phyloP scores from a whole-genome alignment of 1,140 invertebrate species.

The Drosophila kurseongensis region DNA sequence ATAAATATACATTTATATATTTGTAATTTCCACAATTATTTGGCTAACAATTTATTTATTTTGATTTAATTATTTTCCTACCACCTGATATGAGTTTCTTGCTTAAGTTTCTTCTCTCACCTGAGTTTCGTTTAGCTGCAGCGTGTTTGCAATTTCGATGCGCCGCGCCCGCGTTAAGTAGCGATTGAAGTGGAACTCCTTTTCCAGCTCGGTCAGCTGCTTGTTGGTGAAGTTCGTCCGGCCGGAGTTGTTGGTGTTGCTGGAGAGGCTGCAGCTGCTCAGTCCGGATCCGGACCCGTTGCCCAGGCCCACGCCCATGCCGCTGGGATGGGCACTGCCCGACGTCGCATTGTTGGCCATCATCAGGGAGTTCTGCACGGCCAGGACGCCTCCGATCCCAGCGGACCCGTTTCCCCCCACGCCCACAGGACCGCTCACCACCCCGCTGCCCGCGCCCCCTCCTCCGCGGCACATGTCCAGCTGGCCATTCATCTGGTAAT shows the following conservation, averaged over 20 bases:
- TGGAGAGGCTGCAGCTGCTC: constrained; percentile 66
- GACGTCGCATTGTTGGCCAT: constrained; percentile 54
- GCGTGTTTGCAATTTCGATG: constrained; percentile 98
- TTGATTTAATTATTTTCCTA: background rate
- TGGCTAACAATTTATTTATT: too few relatives aligned
- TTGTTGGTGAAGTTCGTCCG: constrained; percentile 99
- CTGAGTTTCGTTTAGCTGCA: constrained; percentile 99
- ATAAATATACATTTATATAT: too few relatives aligned
- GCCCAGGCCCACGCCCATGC: constrained; percentile 38
- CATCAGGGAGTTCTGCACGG: constrained; percentile 85
- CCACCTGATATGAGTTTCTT: background rate
- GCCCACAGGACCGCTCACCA: constrained; percentile 23
- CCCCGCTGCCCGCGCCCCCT: constrained; percentile 36
- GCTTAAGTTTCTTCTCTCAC: constrained; percentile 73
- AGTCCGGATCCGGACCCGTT: constrained; percentile 38
- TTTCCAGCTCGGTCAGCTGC: constrained; percentile 99
- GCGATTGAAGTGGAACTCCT: constrained; percentile 99
- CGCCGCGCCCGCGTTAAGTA: constrained; percentile 97
- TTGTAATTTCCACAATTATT: too few relatives aligned
- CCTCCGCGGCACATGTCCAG: constrained; percentile 75
- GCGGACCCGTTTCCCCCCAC: constrained; percentile 36
- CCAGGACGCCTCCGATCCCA: constrained; percentile 44
- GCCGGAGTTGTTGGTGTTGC: constrained; percentile 91
- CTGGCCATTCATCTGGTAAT: constrained; percentile 82
- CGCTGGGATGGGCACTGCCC: constrained; percentile 42